Percentiles rank a stretch among this genome's conserved stretches.
phyloP scores from a whole-genome alignment of 2,113 vertebrate species.

The Aptenodytes forsteri region DNA sequence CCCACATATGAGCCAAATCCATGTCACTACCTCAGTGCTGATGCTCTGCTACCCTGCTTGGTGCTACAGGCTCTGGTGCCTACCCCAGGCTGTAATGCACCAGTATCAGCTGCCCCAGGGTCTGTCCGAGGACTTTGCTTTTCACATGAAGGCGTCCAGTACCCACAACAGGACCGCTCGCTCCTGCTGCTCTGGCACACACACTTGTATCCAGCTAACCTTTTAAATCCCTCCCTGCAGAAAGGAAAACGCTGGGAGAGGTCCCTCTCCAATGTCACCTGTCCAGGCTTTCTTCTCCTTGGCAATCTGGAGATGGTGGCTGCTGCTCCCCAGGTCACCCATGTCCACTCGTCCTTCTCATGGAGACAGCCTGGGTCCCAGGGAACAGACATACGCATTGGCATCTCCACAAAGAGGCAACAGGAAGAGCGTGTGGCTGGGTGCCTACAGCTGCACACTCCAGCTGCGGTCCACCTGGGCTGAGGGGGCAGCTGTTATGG shows the following conservation, averaged over 20 bases:
- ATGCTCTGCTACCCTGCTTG: not conserved
- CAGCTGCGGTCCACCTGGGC: not conserved
- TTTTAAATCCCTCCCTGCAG: not conserved
- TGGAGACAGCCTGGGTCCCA: not conserved
- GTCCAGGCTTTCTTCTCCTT: not conserved
- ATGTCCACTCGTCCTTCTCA: not conserved
- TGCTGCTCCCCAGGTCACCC: not conserved
- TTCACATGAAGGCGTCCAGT: not conserved
- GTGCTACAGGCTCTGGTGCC: not conserved
- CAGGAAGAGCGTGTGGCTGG: not conserved
- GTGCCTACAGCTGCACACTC: not conserved
- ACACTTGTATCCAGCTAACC: not conserved
- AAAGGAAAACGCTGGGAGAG: not conserved
- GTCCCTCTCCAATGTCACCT: not conserved
- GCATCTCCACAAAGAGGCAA: not conserved
- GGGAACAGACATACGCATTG: not conserved
- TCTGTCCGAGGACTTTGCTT: not conserved
- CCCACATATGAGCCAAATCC: not conserved
- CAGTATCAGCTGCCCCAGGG: not conserved
- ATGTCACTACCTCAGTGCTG: accelerated
- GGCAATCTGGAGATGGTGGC: not conserved
- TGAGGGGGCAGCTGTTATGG: not conserved
- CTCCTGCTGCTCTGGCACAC: not conserved
- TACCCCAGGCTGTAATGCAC: not conserved
- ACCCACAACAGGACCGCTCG: accelerated